Conservation (phyloP, 2,113 vertebrate species). For the Spermophilus dauricus region DNA sequence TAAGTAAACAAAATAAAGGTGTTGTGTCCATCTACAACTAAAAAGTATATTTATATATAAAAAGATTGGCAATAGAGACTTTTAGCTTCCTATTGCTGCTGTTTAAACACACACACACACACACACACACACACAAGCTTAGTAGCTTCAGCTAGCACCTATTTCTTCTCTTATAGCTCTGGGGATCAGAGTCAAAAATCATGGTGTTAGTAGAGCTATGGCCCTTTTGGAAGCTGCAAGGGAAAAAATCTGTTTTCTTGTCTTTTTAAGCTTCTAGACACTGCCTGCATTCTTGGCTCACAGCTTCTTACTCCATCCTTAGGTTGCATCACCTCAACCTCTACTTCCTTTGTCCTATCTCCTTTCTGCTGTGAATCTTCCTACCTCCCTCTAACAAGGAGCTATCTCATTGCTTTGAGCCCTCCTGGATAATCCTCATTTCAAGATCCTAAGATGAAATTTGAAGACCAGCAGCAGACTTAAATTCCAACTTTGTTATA, state of each 20-base stretch:
- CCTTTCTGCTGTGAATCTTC: neutral
- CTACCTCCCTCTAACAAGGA: neutral
- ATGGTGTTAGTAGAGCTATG: neutral
- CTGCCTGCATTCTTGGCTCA: neutral
- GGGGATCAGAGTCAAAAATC: neutral
- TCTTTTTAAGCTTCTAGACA: neutral
- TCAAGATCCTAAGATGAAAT: neutral
- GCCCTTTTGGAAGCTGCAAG: neutral
- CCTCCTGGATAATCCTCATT: neutral
- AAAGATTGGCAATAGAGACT: neutral
- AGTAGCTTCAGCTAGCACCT: neutral
- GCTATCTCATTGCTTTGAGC: neutral
- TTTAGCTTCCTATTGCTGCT: neutral
- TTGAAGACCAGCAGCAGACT: too few relatives aligned
- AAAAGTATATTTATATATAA: too few relatives aligned
- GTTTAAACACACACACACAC: neutral
- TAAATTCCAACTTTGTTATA: too few relatives aligned
- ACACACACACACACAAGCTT: neutral
- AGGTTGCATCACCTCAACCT: neutral
- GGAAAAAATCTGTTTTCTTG: neutral
- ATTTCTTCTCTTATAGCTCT: neutral
- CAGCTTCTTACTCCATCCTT: neutral
- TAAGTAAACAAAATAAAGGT: too few relatives aligned
- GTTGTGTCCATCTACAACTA: too few relatives aligned
- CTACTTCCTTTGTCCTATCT: neutral